Evolutionary conservation across 2,113 vertebrate genomes (phyloP).

Genomic region (Saccopteryx leptura): DNA sequence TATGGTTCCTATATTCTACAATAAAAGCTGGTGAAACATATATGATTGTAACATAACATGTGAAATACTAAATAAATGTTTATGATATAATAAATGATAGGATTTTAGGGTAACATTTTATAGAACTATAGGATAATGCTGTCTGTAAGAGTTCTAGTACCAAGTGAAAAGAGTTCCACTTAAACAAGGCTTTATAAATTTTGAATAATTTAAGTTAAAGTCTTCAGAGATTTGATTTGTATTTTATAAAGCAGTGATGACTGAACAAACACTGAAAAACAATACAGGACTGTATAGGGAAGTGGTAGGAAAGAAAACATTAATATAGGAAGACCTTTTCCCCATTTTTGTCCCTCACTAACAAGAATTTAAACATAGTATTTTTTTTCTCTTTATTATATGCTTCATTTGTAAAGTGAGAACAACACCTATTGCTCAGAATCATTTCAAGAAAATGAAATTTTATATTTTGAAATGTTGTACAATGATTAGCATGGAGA

Average conservation of each 20-base stretch:
- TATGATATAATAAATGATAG: not conserved
- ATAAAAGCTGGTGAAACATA: not conserved
- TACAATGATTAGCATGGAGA: not conserved
- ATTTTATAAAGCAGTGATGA: not conserved
- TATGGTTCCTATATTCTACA: not conserved
- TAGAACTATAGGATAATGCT: not conserved
- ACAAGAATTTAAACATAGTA: not conserved
- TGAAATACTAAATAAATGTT: not conserved
- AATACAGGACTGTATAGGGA: not conserved
- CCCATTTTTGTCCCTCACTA: no score
- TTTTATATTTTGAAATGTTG: not conserved
- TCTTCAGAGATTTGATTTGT: not conserved
- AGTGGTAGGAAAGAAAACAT: not conserved
- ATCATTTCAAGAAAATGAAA: not conserved
- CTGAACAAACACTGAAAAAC: not conserved
- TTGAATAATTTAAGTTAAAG: not conserved
- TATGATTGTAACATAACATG: not conserved
- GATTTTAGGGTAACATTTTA: not conserved
- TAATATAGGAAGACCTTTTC: not conserved
- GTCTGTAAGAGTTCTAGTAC: no score
- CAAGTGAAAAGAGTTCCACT: not conserved
- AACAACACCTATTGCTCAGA: not conserved
- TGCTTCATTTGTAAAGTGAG: not conserved
- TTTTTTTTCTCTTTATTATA: not conserved
- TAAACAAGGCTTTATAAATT: not conserved